A percentile compares a stretch with the other conserved stretches of the same genome.
Evolutionary conservation across 2,888 invertebrate genomes (phyloP).

Genomic region (Heliconius hortense): DNA sequence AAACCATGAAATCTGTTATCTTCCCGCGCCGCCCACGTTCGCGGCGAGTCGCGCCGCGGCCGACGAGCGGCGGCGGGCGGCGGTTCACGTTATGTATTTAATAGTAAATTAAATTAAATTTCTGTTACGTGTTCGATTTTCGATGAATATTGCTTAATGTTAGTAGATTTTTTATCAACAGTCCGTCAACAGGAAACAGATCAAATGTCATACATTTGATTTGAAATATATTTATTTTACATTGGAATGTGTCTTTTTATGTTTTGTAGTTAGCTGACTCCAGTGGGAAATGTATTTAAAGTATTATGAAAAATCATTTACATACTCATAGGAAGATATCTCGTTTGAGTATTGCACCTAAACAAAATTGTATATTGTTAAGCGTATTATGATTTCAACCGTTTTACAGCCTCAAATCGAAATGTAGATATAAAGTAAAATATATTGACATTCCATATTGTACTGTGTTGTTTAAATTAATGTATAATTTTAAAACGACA

Average conservation of each 20-base stretch:
- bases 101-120: conserved; percentile 72
- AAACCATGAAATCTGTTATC: conserved; percentile 70
- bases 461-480: conserved; percentile 77
- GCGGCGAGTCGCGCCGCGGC: conserved; percentile 53
- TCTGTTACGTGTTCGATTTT: conserved; percentile 78
- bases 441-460: conserved; percentile 82
- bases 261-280: conserved; percentile 79
- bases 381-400: conserved; percentile 73
- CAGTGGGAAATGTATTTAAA: conserved; percentile 68
- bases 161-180: conserved; percentile 81
- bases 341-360: conserved; percentile 57
- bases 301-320: conserved; percentile 56
- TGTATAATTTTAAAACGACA: conserved; percentile 46
- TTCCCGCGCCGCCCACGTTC: conserved; percentile 55
- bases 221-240: conserved; percentile 82
- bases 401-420: conserved; percentile 73
- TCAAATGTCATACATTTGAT: conserved; percentile 82
- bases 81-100: conserved; percentile 64
- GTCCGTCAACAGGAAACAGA: conserved; percentile 75
- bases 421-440: conserved; percentile 80
- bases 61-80: conserved; percentile 36
- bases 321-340: conserved; percentile 59
- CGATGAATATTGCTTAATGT: conserved; percentile 80
- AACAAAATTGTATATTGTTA: conserved; percentile 74
- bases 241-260: conserved; percentile 79